Evolutionary conservation across 2,797 vertebrate species (phyloP), one percentile per base, ranked within the genome.

Genomic region (Peromyscus eremicus): DNA sequence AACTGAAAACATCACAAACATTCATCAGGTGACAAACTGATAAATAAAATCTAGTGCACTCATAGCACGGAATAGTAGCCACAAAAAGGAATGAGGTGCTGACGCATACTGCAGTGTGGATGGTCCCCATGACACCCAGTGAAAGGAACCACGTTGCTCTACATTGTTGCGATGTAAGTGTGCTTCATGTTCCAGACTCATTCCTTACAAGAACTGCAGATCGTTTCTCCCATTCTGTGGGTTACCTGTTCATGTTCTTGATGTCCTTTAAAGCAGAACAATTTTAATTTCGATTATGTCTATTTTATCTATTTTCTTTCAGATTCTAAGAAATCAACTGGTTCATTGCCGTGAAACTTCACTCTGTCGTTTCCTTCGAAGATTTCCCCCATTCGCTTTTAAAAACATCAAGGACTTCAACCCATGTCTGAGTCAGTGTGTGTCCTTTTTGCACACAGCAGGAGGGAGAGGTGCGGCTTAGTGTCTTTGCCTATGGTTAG

Each of bases 241-340:
- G 21, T 37, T 6, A 4, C 57, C 12, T 49, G 7, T 49, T 64
- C 32, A 6, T 49, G 40, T 77, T 89, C 13, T 66, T 79, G 11
- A 49, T 29, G 8, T 19, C 57, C 43, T 19, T 79, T 6, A 64
- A 49, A 77, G 29, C 21, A 64, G 73, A 29, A 49, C 46, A 77
- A n/a, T 12, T 16, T 23, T 23, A 29, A 60, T 29, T 57, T 57
- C 55, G 46, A 40, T 43, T 34, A 77, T 62, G 49, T n/a, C 55
- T 34, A 62, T n/a, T 16, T 34, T 46, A 62, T 12, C 6, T 23
- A 57, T 46, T 84, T 27, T 80, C 64, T 37, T 76, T 92, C 5
- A 83, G 62, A 81, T 75, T 91, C 92, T 92, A 90, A 81, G 57
- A 89, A 91, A 49, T 6, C 19, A n/a, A 60, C 13, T 85, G 77